Evolutionary conservation across 1,140 invertebrate species (phyloP), one percentile per base, ranked within the genome.

Genomic region (Megathymus violae): DNA sequence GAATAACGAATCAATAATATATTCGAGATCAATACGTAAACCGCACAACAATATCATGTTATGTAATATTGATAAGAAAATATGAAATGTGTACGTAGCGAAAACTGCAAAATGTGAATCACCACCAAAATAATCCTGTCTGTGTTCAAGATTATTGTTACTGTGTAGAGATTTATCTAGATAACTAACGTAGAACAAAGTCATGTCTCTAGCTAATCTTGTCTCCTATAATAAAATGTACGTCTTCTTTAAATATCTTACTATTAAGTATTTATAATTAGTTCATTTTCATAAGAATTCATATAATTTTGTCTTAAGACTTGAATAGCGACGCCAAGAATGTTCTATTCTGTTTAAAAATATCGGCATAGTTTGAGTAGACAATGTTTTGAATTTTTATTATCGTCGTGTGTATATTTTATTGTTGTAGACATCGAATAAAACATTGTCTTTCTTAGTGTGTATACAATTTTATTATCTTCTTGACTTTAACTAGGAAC

Each of bases 81-180:
- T n/a, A n/a, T n/a, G 19, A 22, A 22, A 38, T 27, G 13, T 56
- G 25, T 46, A 11, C 1, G 16, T 4, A 2, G n/a, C 10, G 13
- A 19, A 34, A 15, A 25, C 5, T 38, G 50, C 34, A 69, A 76
- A 51, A 41, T 69, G 78, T 67, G 78, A 80, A 74, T 77, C 78
- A 82, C 80, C 81, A 84, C 80, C 81, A 82, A 78, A 72, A 64
- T 54, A 72, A 76, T 69, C 71, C 74, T 76, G 76, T 80, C 83
- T 82, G 80, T 83, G 78, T 84, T 85, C 80, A 84, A 78, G 36
- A 65, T 64, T 58, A 62, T 59, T 59, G 38, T 48, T 64, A 67
- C 54, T 56, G 43, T 27, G 22, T 68, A 62, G 31, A 61, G 27
- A 9, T 31, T 22, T 22, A 22, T 5, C 56, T 69, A 67, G 19